Percentiles rank a stretch among this genome's conserved stretches.
These are phyloP conservation scores for Scaptomyza hsui DNA, from an alignment of 1,140 invertebrate genomes.

Conservation along the genomic window DNA sequence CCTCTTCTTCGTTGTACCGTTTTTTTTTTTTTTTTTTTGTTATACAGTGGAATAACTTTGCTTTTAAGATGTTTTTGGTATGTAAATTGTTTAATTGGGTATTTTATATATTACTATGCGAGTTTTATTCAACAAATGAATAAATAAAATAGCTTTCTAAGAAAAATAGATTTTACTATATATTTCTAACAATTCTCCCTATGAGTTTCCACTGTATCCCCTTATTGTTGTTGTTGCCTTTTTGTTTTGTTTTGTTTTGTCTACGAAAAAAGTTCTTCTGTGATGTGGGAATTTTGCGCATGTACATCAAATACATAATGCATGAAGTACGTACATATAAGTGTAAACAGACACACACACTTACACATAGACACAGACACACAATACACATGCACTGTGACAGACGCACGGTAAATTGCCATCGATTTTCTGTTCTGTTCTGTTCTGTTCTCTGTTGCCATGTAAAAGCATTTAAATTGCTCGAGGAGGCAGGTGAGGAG, in stretches of 20 bases:
- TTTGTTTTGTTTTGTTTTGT: constrained; percentile 51
- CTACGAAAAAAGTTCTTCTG: constrained; percentile 46
- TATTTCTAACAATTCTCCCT: too few relatives aligned
- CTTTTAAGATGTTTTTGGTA: too few relatives aligned
- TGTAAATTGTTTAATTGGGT: too few relatives aligned
- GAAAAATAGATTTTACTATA: too few relatives aligned
- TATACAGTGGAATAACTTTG: not conserved
- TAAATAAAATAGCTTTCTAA: too few relatives aligned
- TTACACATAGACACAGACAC: constrained; percentile 24
- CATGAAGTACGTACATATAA: constrained; percentile 41
- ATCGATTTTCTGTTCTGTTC: constrained; percentile 68
- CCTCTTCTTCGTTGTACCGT: not conserved
- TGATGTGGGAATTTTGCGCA: constrained; percentile 75
- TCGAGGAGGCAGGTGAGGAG: not conserved
- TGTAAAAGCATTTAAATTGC: constrained; percentile 55
- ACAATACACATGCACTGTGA: constrained; percentile 5
- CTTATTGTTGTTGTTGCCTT: constrained; percentile 9
- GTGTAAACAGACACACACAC: constrained; percentile 24
- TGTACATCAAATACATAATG: constrained; percentile 76
- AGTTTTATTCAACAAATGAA: too few relatives aligned
- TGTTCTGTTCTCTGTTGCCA: constrained; percentile 55
- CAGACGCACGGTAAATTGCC: constrained; percentile 64
- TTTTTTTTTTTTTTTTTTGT: not conserved
- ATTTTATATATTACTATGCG: too few relatives aligned
- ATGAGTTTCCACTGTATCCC: not conserved